Evolutionary conservation across 2,797 vertebrate species (phyloP).

Genomic region (Microchirus variegatus): DNA sequence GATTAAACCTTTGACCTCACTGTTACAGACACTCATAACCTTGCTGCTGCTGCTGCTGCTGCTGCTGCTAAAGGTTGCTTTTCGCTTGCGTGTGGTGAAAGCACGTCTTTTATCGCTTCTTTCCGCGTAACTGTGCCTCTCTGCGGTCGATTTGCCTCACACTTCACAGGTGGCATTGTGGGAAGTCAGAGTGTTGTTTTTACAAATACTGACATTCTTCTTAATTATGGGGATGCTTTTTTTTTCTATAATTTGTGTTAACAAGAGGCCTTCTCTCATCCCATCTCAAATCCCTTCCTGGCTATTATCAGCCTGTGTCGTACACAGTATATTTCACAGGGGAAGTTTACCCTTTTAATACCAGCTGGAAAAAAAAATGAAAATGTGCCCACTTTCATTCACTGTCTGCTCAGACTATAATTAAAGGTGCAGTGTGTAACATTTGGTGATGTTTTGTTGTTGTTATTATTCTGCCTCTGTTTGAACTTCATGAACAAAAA

Average conservation of each 20-base stretch:
- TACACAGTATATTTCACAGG: slow-evolving; percentile 17
- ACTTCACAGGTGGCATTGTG: slow-evolving; percentile 35
- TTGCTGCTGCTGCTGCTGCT: slow-evolving; percentile 1
- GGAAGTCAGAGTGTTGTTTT: slow-evolving; percentile 56
- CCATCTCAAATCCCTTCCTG: slow-evolving; percentile 60
- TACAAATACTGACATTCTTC: slow-evolving; percentile 60
- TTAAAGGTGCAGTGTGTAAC: background rate
- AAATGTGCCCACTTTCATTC: background rate
- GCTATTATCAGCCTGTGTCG: slow-evolving; percentile 45
- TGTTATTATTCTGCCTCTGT: too few species aligned
- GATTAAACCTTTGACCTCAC: slow-evolving; percentile 25
- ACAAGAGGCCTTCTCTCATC: slow-evolving; percentile 59
- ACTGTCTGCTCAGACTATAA: slow-evolving; percentile 1
- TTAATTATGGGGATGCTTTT: slow-evolving; percentile 69
- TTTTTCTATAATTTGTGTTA: slow-evolving; percentile 64
- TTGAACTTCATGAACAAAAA: too few species aligned
- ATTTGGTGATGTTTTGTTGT: too few species aligned
- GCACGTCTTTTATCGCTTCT: slow-evolving; percentile 16
- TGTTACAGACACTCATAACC: slow-evolving; percentile 3
- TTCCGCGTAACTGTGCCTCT: slow-evolving; percentile 16
- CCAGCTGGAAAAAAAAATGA: slow-evolving; percentile 35
- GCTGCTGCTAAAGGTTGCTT: slow-evolving; percentile 1
- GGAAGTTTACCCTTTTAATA: slow-evolving; percentile 45
- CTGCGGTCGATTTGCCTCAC: slow-evolving; percentile 15
- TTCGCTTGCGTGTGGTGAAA: slow-evolving; percentile 19